Evolutionary conservation across 37 sponge, comb jelly and placozoan genomes (phyloP), one percentile per base, ranked within the genome.

Genomic region (Corticium candelabrum): DNA sequence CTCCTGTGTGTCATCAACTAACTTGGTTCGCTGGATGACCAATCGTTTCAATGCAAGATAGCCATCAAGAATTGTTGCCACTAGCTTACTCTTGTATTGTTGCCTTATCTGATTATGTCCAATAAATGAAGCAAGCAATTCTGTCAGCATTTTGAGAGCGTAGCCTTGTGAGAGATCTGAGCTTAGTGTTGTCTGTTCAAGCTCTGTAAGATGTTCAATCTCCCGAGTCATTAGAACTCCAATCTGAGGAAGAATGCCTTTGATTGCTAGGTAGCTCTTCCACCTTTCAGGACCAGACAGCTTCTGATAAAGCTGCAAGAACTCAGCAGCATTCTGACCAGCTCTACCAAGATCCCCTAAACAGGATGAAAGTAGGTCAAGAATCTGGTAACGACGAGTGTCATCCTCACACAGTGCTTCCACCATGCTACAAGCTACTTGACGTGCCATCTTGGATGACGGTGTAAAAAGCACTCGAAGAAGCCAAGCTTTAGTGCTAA

Each of bases 131-230:
- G 85, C 67, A 32, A 93, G 86, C 73, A 93, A 57, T 34, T 82
- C 86, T 85, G 41, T 84, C 34, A 95, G 80, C 93, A 95, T 89
- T 62, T 91, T 84, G 29, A 95, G 84, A 7, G 96, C 87, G 77
- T 85, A 89, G 1, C 96, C 96, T 41, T 92, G 93, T 3, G 96
- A 89, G 21, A 95, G 78, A 76, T 92, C 92, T 29, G 90, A 89
- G 78, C 81, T 91, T 34, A 95, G 82, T 3, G 89, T 87, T 72
- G 90, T 68, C 68, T 92, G 88, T 72, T 95, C 96, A 79, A 95
- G 78, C 33, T 76, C 40, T 1, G 40, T 34, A 32, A 95, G 74
- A 34, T 74, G 70, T 27, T 80, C 79, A 5, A 92, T 92, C 74
- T 92, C 93, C 85, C 81, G 67, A 40, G 35, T 67, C 4, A 93